These are phyloP conservation scores for Fratercula arctica DNA, from an alignment of 2,797 vertebrate genomes.

Conservation along the genomic window DNA sequence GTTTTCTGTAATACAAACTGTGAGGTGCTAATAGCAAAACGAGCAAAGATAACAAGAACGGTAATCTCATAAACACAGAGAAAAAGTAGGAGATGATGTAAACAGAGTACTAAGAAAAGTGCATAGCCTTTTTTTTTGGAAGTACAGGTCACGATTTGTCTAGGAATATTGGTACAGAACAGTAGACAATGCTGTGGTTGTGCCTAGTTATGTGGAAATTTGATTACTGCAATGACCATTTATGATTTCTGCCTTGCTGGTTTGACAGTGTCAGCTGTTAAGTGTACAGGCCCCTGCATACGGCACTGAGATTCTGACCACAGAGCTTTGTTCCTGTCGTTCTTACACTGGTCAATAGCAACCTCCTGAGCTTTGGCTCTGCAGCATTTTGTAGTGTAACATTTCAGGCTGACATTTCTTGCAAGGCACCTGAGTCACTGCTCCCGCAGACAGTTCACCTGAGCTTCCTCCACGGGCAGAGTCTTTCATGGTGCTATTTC, in stretches of 20 bases:
- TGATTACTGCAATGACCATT: slow-evolving; percentile 10
- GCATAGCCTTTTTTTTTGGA: not conserved
- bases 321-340: not conserved
- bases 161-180: not conserved
- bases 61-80: not conserved
- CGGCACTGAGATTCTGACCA: not conserved
- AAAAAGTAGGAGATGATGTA: not conserved
- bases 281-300: not conserved
- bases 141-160: not conserved
- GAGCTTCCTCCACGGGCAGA: not conserved
- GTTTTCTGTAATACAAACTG: not conserved
- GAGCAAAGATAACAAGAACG: not conserved
- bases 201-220: not conserved
- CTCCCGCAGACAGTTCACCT: not conserved
- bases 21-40: not conserved
- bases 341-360: not conserved
- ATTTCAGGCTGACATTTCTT: slow-evolving; percentile 11
- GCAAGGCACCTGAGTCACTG: not conserved
- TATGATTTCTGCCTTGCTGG: not conserved
- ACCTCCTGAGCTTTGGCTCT: not conserved
- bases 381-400: not conserved
- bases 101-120: not conserved
- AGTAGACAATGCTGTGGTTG: not conserved
- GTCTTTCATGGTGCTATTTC: not conserved
- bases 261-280: not conserved